A percentile compares a stretch with the other conserved stretches of the same genome.
Evolutionary conservation across 2,797 vertebrate genomes (phyloP).

Genomic region (Crypturellus tataupa): DNA sequence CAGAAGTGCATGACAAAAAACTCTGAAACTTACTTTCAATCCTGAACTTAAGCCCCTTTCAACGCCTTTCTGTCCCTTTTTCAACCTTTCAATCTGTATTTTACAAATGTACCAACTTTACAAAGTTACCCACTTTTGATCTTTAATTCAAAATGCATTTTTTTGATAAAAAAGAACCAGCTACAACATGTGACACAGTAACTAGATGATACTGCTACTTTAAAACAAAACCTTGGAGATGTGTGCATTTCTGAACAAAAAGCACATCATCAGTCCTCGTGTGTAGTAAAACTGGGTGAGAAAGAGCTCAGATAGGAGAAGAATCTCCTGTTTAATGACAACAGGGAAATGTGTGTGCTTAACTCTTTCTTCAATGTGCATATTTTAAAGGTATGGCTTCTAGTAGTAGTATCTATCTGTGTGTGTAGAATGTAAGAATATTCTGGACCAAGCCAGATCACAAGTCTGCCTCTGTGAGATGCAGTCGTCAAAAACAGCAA

Average conservation of each 20-base stretch:
- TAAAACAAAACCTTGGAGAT: not conserved
- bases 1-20: not conserved
- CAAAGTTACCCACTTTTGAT: not conserved
- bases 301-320: not conserved
- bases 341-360: not conserved
- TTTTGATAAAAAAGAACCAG: not conserved
- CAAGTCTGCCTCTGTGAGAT: not conserved
- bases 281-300: accelerated
- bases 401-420: not conserved
- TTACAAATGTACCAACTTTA: not conserved
- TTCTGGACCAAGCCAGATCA: not conserved
- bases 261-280: not conserved
- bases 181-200: not conserved
- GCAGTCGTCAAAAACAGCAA: not conserved
- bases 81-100: not conserved
- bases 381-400: not conserved
- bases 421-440: not conserved
- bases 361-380: not conserved
- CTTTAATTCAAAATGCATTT: not conserved
- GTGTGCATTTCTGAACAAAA: not conserved
- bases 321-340: not conserved
- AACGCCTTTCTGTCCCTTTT: not conserved
- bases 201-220: not conserved
- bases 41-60: not conserved
- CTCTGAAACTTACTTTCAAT: not conserved